Evolutionary conservation across 2,113 vertebrate genomes (phyloP), one percentile per base, ranked within the genome.

Genomic region (Passer domesticus): DNA sequence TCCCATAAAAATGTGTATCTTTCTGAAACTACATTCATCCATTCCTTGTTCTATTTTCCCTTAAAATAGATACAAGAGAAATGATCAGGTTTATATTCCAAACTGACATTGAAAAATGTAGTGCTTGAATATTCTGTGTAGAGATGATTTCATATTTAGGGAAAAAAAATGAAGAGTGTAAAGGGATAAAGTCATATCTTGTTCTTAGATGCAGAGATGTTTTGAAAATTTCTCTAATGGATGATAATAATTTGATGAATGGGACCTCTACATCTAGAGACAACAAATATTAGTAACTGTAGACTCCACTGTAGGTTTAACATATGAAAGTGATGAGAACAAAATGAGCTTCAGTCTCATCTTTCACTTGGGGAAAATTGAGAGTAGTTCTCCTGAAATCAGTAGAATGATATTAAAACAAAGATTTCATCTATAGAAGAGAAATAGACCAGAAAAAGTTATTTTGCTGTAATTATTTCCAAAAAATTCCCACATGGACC

Each of bases 31-130:
- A 24, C 63, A 77, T 79, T 53, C 13, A 35, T 66, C 63, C 19
- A 41, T 80, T 91, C 33, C 46, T 91, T 95, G 63, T 53, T 78
- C 43, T 63, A 9, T 85, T 92, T 89, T 67, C 24, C 21, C 15
- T 84, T 90, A 43, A 49, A 77, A 56, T 8, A 80, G 15, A 16
- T 88, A 90, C 64, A 92, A 83, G 64, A 85, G 11, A 8, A 19
- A 67, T 90, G 43, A 85, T 90, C 47, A 41, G 31, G 37, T 90
- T 86, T 93, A 18, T 59, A 20, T 77, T 93, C 59, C 30, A 80
- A 86, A 83, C 10, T 81, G 72, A 93, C 90, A 72, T 5, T 77
- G 79, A 90, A 83, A 70, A 90, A 92, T 92, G 22, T 60, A 83
- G 33, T 64, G 27, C 14, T 44, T 74, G 19, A 66, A 67, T 77